These are phyloP conservation scores for Perccottus glenii DNA, from an alignment of 2,113 vertebrate species.

Conservation along the genomic window DNA sequence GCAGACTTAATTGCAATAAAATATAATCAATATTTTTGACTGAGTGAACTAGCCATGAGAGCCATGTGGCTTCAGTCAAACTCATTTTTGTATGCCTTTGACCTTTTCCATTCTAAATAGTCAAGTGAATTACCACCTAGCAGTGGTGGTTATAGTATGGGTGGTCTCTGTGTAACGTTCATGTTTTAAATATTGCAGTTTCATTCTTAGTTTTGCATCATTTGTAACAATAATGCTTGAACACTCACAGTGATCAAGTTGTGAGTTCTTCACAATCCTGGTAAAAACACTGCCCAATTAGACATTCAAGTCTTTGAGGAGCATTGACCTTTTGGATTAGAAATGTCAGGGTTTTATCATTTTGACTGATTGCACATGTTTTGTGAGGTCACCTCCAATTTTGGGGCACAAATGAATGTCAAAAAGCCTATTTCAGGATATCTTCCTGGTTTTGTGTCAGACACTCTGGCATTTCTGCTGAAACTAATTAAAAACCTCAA, in stretches of 20 bases:
- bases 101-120: too few relatives aligned
- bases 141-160: too few relatives aligned
- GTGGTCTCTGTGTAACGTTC: too few relatives aligned
- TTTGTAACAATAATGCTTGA: too few relatives aligned
- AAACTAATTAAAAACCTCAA: neutral
- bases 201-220: neutral
- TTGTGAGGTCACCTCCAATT: conserved; percentile 6
- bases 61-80: too few relatives aligned
- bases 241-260: neutral
- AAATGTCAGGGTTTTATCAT: conserved; percentile 2
- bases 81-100: too few relatives aligned
- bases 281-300: neutral
- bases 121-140: too few relatives aligned
- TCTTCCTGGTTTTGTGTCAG: neutral
- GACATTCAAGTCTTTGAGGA: conserved; percentile 3
- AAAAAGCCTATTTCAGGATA: neutral
- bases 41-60: too few relatives aligned
- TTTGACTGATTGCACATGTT: conserved; percentile 9
- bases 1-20: too few relatives aligned
- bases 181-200: neutral
- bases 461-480: neutral
- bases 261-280: neutral
- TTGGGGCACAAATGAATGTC: neutral
- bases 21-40: too few relatives aligned
- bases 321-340: conserved; percentile 8